Base-by-base conservation (phyloP, 2,113 vertebrate genomes). In the Esox niger region DNA sequence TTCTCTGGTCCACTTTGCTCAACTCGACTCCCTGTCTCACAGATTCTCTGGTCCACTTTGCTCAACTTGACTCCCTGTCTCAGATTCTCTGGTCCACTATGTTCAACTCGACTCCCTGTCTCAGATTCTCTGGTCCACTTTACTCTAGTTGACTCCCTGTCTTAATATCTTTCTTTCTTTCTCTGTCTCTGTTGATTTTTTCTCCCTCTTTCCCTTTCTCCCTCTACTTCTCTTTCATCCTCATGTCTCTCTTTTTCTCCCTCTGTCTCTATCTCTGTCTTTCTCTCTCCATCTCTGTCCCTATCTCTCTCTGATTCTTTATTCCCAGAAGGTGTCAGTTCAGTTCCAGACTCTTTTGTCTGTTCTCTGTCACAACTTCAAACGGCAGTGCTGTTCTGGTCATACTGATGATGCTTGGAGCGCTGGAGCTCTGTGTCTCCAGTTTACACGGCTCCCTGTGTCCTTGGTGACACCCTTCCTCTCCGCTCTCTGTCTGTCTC, bases 401-500 rank as follows among this genome's bases (percentile, higher is more conserved):
- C 86, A 83, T 33, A 25, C 73, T 46, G 74, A 75, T 68, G 79
- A 64, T 78, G 52, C 88, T 83, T 43, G 56, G 74, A 84, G 88
- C 84, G 33, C 64, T 69, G 5, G 76, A 82, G 77, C 82, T 84
- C 71, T 43, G 73, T 52, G 55, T 75, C 88, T 87, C 87, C 84
- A 87, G 88, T 88, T 83, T 82, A 85, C 82, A 17, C 86, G 84
- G 83, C 86, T 83, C 80, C 79, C 76, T 15, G 78, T 80, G 88
- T 87, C 86, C 86, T 87, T 85, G 78, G 80, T 85, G 85, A 87
- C 83, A 78, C 81, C 69, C 81, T 79, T 79, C 75, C 74, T 64
- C 77, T 82, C 82, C 33, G 9, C 81, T 69, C 81, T 77, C 81
- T 77, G 70, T 68, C 75, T 82, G 80, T 83, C 86, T 26, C 82